Evolutionary conservation across 2,113 vertebrate species (phyloP).

Genomic region (Dissostichus mawsoni): DNA sequence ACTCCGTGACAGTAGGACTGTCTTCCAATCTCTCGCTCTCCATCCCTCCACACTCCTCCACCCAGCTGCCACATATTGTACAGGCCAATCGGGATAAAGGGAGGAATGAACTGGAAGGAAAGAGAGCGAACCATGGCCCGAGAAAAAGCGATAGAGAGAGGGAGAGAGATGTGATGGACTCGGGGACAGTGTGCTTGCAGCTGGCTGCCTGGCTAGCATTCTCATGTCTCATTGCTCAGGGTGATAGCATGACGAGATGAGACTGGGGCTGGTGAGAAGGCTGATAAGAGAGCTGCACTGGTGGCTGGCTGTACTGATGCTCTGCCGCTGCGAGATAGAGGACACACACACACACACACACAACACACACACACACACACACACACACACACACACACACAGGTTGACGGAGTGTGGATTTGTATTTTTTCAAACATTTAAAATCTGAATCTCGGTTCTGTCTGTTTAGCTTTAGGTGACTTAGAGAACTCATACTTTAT

Average conservation of each 20-base stretch:
- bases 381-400: slow-evolving; percentile 55
- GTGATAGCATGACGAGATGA: slow-evolving; percentile 80
- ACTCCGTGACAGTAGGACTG: slow-evolving; percentile 75
- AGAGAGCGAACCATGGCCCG: slow-evolving; percentile 39
- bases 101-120: slow-evolving; percentile 68
- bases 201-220: slow-evolving; percentile 67
- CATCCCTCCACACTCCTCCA: slow-evolving; percentile 71
- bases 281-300: slow-evolving; percentile 76
- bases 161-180: slow-evolving; percentile 67
- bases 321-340: slow-evolving; percentile 61
- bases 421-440: slow-evolving; percentile 30
- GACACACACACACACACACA: slow-evolving; percentile 32
- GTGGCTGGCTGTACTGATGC: slow-evolving; percentile 67
- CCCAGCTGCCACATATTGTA: slow-evolving; percentile 77
- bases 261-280: slow-evolving; percentile 73
- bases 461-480: slow-evolving; percentile 34
- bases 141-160: slow-evolving; percentile 17
- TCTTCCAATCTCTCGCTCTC: slow-evolving; percentile 69
- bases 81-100: slow-evolving; percentile 73
- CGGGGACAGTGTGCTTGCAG: slow-evolving; percentile 68
- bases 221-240: slow-evolving; percentile 79
- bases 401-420: slow-evolving; percentile 32
- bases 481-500: slow-evolving; percentile 17
- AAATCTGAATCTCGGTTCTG: slow-evolving; percentile 29
- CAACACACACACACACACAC: slow-evolving; percentile 57